A percentile compares a stretch with the other conserved stretches of the same genome.
phyloP scores from a whole-genome alignment of 2,888 invertebrate species.

The Pantelozetes paolii region DNA sequence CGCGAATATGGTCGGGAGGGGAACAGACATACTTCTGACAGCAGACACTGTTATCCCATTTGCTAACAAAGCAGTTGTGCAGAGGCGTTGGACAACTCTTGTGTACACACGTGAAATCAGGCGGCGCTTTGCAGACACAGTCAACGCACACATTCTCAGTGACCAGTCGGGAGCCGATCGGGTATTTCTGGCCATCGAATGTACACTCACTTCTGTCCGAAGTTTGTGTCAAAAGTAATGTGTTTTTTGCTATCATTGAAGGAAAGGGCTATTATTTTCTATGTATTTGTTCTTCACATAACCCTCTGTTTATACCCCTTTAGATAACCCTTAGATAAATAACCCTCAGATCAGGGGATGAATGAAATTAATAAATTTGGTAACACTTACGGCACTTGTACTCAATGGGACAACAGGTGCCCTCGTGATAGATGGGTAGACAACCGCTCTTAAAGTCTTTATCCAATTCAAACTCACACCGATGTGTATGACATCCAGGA shows the following conservation, averaged over 20 bases:
- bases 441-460: slow-evolving; percentile 42
- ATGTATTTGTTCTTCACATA: no score
- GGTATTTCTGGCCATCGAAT: slow-evolving; percentile 16
- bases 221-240: background rate
- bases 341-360: background rate
- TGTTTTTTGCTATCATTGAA: background rate
- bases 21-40: slow-evolving; percentile 11
- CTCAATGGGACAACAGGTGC: slow-evolving; percentile 47
- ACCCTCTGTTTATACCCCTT: no score
- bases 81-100: slow-evolving; percentile 45
- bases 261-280: no score
- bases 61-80: background rate
- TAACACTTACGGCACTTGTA: slow-evolving; percentile 47
- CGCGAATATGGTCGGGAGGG: background rate
- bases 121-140: slow-evolving; percentile 46
- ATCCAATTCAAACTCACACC: slow-evolving; percentile 43
- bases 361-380: background rate
- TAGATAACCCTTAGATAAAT: no score
- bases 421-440: slow-evolving; percentile 46
- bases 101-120: slow-evolving; percentile 47
- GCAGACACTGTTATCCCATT: slow-evolving; percentile 16
- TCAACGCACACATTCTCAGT: slow-evolving; percentile 44
- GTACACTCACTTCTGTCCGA: background rate
- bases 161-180: background rate
- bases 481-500: slow-evolving; percentile 40